Evolutionary conservation across 2,797 vertebrate species (phyloP), one percentile per base, ranked within the genome.

Genomic region (Clarias laeviceps): DNA sequence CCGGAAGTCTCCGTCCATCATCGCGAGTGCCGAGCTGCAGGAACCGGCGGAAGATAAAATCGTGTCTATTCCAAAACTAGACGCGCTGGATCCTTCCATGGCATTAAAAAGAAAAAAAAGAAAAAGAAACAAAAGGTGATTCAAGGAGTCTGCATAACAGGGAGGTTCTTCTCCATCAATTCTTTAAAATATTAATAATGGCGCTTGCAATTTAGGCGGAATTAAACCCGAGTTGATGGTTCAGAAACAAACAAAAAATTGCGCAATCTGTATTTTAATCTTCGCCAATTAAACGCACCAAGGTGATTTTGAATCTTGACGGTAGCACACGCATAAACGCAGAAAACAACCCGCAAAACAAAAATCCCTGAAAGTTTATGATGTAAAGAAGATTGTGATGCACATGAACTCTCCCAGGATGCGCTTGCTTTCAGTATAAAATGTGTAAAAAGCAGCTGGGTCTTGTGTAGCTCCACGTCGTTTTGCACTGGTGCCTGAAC

Each of bases 11-110:
- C 97, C 97, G 94, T 96, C 82, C 82, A 84, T 76, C 82, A 84
- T 98, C 96, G 97, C 96, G 70, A 96, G 94, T 92, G 91, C 95
- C 37, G 97, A 96, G 93, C 96, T 97, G 89, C 95, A 95, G 85
- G 96, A 96, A 91, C 95, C 95, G 87, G 95, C 93, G 27, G 93
- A 93, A 86, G 98, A 98, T 93, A 99, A 95, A 94, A 99, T 99
- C 92, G 97, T 99, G 95, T 99, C 98, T 95, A 99, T 99, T 93
- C 98, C 98, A 94, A 99, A 99, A 94, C 95, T 99, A 90, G 98
- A 98, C 92, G 96, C 97, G 93, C 97, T 97, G 93, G 97, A 96
- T 94, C 93, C 97, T 96, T 99, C 98, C 98, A 99, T 99, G 87
- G 94, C 72, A 77, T 59, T 56, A 66, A 77, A 76, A 84, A 57